Evolutionary conservation across 2,113 vertebrate genomes (phyloP).

Genomic region (Syngnathus floridae): DNA sequence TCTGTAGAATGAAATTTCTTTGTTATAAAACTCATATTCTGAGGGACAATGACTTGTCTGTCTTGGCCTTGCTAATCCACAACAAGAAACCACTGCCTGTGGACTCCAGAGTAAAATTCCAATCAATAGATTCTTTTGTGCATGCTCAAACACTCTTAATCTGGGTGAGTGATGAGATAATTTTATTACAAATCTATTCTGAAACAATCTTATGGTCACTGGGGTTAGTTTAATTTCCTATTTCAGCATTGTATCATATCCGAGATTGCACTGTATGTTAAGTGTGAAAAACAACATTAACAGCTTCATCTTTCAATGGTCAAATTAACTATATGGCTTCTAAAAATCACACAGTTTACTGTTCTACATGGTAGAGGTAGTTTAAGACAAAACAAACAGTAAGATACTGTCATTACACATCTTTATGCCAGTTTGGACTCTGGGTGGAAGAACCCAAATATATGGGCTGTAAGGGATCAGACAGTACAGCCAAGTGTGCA

Average conservation of each 20-base stretch:
- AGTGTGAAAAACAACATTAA: neutral
- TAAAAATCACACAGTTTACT: neutral
- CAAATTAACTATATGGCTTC: neutral
- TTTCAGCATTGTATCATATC: neutral
- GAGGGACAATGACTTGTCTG: conserved; percentile 40
- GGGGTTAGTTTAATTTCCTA: neutral
- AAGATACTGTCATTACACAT: too few species aligned
- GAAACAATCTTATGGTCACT: neutral
- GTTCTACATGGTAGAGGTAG: neutral
- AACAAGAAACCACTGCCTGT: conserved; percentile 19
- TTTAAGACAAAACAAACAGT: neutral
- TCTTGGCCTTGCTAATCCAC: conserved; percentile 11
- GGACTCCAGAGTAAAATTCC: conserved; percentile 12
- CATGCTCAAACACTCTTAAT: neutral
- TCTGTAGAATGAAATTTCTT: conserved; percentile 23
- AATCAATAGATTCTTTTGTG: conserved; percentile 30
- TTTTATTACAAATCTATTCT: conserved; percentile 1
- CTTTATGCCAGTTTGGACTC: too few species aligned
- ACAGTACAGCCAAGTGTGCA: too few species aligned
- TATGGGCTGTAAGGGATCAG: too few species aligned
- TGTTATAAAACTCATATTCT: conserved; percentile 34
- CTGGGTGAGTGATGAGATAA: conserved; percentile 1
- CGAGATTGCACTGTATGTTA: too few species aligned
- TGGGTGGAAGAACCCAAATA: too few species aligned
- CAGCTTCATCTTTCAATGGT: neutral